These are phyloP conservation scores for Luperina testacea DNA, from an alignment of 2,888 invertebrate genomes.

Conservation along the genomic window DNA sequence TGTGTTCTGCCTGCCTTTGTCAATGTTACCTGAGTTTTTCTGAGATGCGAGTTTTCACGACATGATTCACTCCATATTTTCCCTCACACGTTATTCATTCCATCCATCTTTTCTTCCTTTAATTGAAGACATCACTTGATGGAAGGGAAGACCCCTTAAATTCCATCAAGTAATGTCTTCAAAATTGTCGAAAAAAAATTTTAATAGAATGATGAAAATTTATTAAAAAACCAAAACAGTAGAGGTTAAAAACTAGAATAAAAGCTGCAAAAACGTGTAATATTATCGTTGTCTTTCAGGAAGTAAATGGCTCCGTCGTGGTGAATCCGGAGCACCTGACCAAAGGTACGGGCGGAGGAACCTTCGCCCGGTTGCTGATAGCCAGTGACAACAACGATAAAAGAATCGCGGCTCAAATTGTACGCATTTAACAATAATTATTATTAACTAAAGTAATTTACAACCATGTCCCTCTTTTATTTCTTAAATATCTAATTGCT, in stretches of 20 bases:
- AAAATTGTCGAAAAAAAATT: neutral
- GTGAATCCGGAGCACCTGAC: conserved; percentile 96
- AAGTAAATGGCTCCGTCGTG: conserved; percentile 94
- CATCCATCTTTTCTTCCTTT: neutral
- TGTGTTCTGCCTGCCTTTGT: neutral
- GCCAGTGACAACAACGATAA: conserved; percentile 72
- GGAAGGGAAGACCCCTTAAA: neutral
- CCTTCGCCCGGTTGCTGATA: conserved; percentile 93
- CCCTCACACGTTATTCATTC: too few species aligned
- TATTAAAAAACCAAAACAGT: neutral
- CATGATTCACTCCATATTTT: too few species aligned
- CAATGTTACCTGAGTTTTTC: neutral
- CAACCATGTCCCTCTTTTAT: conserved; percentile 37
- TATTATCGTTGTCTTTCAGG: conserved; percentile 83
- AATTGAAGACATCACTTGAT: neutral
- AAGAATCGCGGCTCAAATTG: conserved; percentile 81
- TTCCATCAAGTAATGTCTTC: neutral
- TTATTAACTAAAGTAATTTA: conserved; percentile 19
- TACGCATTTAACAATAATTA: conserved; percentile 78
- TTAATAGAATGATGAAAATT: neutral
- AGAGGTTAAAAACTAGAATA: neutral
- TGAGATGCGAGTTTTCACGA: neutral
- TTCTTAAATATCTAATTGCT: conserved; percentile 5
- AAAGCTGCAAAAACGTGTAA: neutral
- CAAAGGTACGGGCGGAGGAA: conserved; percentile 94